Evolutionary conservation across 30 jellyfish, hydroid and myxozoan species (phyloP), one percentile per base, ranked within the genome.

Genomic region (Sanderia malayensis): DNA sequence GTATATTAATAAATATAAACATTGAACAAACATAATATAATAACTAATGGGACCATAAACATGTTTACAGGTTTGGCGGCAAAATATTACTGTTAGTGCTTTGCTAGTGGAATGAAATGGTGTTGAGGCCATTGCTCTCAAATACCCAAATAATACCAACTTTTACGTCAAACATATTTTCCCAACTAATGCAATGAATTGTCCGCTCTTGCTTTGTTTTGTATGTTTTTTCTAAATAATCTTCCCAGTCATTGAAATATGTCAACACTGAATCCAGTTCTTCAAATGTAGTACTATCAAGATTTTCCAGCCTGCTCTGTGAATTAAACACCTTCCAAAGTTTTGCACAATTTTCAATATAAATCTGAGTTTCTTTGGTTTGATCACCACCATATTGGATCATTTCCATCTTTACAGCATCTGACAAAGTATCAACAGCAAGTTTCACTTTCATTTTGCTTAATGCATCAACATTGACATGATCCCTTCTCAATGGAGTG

Each of bases 401-500:
- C 74, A 61, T 61, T 34, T 27, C 74, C 1, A 0, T 30, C 15
- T 25, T 37, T 4, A 61, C 74, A 2, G 25, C 53, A 1, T 23
- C 34, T 8, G 74, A 61, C 10, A 61, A 31, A 21, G 74, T 61
- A 17, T 61, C 52, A 8, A 61, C 74, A 1, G 74, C 74, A 4
- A 27, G 34, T 26, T 61, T 61, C 23, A 61, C 74, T 29, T 44
- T 10, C 74, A 61, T 61, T 44, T 61, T 61, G 22, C 33, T 27
- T 3, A 30, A 44, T 18, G 15, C 18, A 61, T 61, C 55, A 2
- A 30, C 1, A 44, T 23, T 23, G 20, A 61, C 15, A 24, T 61
- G 74, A 8, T 28, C 53, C 21, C 13, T 28, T 20, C 49, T 25
- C 2, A 61, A 31, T 19, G 31, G 31, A 8, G 74, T 61, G 18